These are phyloP conservation scores for Blastomussa wellsi DNA, from an alignment of 92 coral and sea anemone species.

Conservation along the genomic window DNA sequence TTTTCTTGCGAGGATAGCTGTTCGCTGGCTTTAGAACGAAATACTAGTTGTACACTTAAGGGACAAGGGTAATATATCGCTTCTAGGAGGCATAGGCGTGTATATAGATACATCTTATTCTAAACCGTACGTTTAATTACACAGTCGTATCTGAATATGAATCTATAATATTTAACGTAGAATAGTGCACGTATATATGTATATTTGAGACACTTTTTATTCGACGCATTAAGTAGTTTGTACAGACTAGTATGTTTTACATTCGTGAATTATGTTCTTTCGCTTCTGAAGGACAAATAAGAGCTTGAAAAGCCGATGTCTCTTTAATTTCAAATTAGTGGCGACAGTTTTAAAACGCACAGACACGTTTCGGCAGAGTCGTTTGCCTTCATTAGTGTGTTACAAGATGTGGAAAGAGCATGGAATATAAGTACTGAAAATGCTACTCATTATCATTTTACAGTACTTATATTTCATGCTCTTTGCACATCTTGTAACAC, in stretches of 20 bases:
- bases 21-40: neutral
- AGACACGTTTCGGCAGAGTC: too few species aligned
- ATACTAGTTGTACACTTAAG: neutral
- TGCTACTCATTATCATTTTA: too few species aligned
- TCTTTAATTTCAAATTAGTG: too few species aligned
- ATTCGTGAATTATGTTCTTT: neutral
- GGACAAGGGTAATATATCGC: neutral
- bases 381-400: too few species aligned
- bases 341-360: too few species aligned
- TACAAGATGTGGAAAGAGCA: too few species aligned
- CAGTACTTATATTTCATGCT: too few species aligned
- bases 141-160: neutral
- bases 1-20: neutral
- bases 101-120: neutral
- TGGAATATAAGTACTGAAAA: too few species aligned
- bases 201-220: neutral
- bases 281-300: neutral
- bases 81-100: neutral
- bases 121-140: neutral
- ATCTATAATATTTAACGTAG: neutral
- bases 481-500: too few species aligned
- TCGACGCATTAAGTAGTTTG: neutral
- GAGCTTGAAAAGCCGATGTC: conserved; percentile 2
- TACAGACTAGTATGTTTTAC: neutral
- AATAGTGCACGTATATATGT: neutral